Evolutionary conservation across 2,888 invertebrate species (phyloP), one percentile per base, ranked within the genome.

Genomic region (Tinea semifulvella): DNA sequence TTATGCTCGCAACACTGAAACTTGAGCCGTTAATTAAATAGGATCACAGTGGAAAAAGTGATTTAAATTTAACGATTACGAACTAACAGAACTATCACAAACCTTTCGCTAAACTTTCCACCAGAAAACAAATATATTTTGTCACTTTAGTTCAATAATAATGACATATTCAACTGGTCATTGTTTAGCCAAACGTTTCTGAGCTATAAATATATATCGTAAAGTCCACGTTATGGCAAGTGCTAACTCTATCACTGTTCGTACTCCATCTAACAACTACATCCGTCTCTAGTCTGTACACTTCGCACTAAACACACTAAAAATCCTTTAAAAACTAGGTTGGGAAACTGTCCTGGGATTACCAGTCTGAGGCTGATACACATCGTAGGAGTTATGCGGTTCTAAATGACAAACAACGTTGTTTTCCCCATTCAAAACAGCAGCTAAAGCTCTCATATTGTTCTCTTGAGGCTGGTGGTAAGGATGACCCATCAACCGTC

Each of bases 351-450:
- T 80, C 61, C 80, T 69, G 0, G 76, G 73, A 54, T 74, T 75
- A 13, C 73, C 68, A 45, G 69, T 65, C 47, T 76, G 79, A 1
- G 76, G 75, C 49, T 73, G 77, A 55, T 80, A 80, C 0, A 68
- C 77, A 52, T 80, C 80, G 51, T 80, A 80, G 1, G 79, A 69
- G 48, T 82, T 86, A 49, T 85, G 88, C 27, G 92, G 92, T 65
- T 93, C 92, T 57, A 93, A 70, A 63, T 92, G 92, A 68, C 93
- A 93, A 47, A 93, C 91, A 47, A 94, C 93, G 48, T 92, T 92
- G 59, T 88, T 88, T 58, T 91, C 89, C 38, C 93, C 92, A 63
- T 93, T 91, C 44, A 93, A 77, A 49, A 93, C 93, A 10, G 93
- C 93, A 19, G 93, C 89, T 51, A 86, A 54, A 6, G 86, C 85